These are phyloP conservation scores for Drosophila setosimentum DNA, from an alignment of 2,888 invertebrate species.

Conservation along the genomic window DNA sequence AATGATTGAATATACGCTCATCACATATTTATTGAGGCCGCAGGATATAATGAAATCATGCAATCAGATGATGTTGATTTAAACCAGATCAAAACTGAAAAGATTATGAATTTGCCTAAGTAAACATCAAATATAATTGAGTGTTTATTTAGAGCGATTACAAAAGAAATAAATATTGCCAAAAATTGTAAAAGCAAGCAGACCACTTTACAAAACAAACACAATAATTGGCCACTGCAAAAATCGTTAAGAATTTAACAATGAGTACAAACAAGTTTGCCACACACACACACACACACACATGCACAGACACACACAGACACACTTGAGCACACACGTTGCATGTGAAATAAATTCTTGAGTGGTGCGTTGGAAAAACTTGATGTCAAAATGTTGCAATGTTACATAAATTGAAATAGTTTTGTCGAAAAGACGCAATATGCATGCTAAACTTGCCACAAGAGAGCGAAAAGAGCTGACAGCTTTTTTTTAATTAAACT, in stretches of 20 bases:
- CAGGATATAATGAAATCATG: neutral
- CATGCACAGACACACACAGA: conserved; percentile 1
- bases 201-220: conserved; percentile 31
- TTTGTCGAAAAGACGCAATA: conserved; percentile 60
- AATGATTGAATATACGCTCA: neutral
- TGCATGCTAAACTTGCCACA: conserved; percentile 62
- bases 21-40: neutral
- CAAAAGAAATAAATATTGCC: neutral
- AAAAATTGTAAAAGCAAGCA: neutral
- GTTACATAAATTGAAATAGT: conserved; percentile 76
- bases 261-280: conserved; percentile 8
- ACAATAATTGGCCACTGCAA: conserved; percentile 49
- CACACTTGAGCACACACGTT: conserved; percentile 1
- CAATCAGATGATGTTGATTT: neutral
- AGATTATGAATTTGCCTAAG: neutral
- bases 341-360: conserved; percentile 13
- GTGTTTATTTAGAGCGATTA: neutral
- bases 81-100: neutral
- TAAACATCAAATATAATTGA: conserved; percentile 6
- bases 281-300: conserved; percentile 1
- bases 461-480: conserved; percentile 28
- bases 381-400: conserved; percentile 51
- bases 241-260: conserved; percentile 21
- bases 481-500: conserved; percentile 74
- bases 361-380: conserved; percentile 21